phyloP scores from a whole-genome alignment of 1,140 invertebrate species.

The Tenebrio molitor region DNA sequence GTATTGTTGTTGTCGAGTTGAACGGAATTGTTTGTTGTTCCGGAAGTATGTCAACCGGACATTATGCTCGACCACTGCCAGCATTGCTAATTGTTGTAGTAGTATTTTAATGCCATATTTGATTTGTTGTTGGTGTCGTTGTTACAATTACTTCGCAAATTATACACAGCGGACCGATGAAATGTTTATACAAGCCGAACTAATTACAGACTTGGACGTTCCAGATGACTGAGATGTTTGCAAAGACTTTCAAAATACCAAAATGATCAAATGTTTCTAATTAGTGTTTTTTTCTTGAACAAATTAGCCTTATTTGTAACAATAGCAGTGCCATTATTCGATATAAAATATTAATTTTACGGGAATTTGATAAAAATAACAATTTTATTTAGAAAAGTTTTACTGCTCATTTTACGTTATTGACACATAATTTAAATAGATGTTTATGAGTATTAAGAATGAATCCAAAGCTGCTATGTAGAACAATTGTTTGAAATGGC shows the following conservation, averaged over 20 bases:
- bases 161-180: constrained; percentile 10
- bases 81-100: constrained; percentile 39
- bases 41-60: constrained; percentile 46
- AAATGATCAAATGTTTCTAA: too few species aligned
- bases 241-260: constrained; percentile 16
- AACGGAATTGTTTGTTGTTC: constrained; percentile 35
- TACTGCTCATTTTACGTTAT: too few species aligned
- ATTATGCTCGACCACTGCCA: constrained; percentile 41
- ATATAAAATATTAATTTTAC: too few species aligned
- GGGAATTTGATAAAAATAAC: too few species aligned
- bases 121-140: constrained; percentile 31
- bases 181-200: constrained; percentile 17
- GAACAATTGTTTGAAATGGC: too few species aligned
- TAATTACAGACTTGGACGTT: constrained; percentile 5
- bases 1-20: constrained; percentile 9
- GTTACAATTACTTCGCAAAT: constrained; percentile 18
- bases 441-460: too few species aligned
- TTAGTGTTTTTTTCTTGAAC: too few species aligned
- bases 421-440: too few species aligned
- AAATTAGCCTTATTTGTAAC: too few species aligned
- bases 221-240: neutral
- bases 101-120: constrained; percentile 40
- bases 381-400: too few species aligned
- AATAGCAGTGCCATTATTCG: too few species aligned
- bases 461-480: too few species aligned